These are phyloP conservation scores for Tetramorium alpestre DNA, from an alignment of 1,140 invertebrate genomes.

Conservation along the genomic window DNA sequence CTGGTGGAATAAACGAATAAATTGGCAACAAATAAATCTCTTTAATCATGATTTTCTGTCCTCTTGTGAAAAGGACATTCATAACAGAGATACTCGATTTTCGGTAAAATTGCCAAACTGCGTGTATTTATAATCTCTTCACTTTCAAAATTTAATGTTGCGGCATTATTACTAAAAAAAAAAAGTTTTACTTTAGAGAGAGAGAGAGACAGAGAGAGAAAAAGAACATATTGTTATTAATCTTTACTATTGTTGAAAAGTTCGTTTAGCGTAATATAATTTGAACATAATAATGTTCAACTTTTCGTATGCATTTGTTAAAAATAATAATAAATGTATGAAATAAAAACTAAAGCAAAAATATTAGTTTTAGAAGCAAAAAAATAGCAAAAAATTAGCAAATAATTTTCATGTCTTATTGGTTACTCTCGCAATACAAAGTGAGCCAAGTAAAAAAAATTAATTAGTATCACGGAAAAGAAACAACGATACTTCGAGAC, in stretches of 20 bases:
- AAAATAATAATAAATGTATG: background rate
- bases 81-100: constrained; percentile 5
- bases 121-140: background rate
- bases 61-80: constrained; percentile 17
- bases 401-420: no score
- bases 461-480: no score
- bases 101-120: constrained; percentile 24
- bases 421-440: no score
- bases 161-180: background rate
- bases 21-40: constrained; percentile 49
- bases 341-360: no score
- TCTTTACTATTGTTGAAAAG: no score
- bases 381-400: no score
- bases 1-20: constrained; percentile 3
- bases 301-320: background rate
- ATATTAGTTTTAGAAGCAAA: no score
- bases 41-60: constrained; percentile 4
- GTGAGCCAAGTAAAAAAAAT: no score
- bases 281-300: no score
- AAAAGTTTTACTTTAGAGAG: background rate
- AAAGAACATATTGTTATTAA: background rate
- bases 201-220: background rate
- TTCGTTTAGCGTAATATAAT: no score
- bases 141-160: background rate
- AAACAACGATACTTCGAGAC: no score